Conservation (phyloP, 2,797 vertebrate genomes). For the Pseudomugil gertrudae region DNA sequence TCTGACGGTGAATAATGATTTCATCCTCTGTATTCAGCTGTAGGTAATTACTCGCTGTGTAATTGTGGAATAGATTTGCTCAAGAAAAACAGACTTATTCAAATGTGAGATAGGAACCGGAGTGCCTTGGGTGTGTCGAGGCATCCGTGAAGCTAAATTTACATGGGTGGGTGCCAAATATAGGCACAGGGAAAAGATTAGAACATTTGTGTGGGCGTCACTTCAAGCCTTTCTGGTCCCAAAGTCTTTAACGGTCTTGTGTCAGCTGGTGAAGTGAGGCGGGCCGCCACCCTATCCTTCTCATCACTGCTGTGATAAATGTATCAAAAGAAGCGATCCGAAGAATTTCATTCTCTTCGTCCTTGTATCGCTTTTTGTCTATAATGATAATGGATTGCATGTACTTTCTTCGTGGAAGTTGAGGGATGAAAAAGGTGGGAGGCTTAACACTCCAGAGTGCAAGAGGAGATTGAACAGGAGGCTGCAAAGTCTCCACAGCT, state of each 20-base stretch:
- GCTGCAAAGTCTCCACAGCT: slow-evolving; percentile 26
- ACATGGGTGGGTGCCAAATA: slow-evolving; percentile 69
- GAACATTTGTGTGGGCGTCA: slow-evolving; percentile 65
- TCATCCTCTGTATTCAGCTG: slow-evolving; percentile 75
- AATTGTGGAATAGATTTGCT: slow-evolving; percentile 79
- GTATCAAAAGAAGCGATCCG: slow-evolving; percentile 61
- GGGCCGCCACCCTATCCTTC: slow-evolving; percentile 38
- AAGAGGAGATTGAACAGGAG: slow-evolving; percentile 24
- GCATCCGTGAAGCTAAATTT: slow-evolving; percentile 69
- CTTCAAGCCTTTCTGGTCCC: slow-evolving; percentile 49
- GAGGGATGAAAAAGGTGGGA: slow-evolving; percentile 37
- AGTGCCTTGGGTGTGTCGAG: slow-evolving; percentile 70
- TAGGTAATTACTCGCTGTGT: slow-evolving; percentile 82
- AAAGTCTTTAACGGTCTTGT: slow-evolving; percentile 44
- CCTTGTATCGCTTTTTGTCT: slow-evolving; percentile 61
- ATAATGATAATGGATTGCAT: slow-evolving; percentile 59
- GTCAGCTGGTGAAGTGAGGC: slow-evolving; percentile 39
- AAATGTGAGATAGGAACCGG: slow-evolving; percentile 66
- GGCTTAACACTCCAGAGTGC: slow-evolving; percentile 10
- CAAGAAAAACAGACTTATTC: slow-evolving; percentile 76
- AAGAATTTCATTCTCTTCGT: slow-evolving; percentile 54
- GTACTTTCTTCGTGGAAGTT: slow-evolving; percentile 52
- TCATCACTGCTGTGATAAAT: slow-evolving; percentile 59
- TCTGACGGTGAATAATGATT: slow-evolving; percentile 81
- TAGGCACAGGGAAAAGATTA: slow-evolving; percentile 71